A percentile compares a stretch with the other conserved stretches of the same genome.
These are phyloP conservation scores for Melanargia galathea DNA, from an alignment of 2,888 invertebrate species.

Conservation along the genomic window DNA sequence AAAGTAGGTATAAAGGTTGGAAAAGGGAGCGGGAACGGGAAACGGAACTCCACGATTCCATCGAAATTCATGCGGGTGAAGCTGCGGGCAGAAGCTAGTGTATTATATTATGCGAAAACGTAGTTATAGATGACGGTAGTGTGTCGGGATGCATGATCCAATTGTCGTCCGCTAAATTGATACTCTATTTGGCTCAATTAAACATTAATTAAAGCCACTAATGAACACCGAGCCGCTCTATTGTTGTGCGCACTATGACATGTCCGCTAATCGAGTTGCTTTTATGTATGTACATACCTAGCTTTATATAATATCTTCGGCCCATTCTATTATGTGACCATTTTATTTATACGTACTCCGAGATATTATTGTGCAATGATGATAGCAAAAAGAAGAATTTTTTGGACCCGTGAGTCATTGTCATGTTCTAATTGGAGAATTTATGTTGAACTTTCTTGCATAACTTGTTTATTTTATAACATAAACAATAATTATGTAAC, in stretches of 20 bases:
- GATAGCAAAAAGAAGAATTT: too few relatives aligned
- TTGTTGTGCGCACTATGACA: slow-evolving; percentile 47
- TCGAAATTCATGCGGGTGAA: too few relatives aligned
- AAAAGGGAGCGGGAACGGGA: too few relatives aligned
- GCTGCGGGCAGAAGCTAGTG: too few relatives aligned
- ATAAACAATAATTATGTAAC: too few relatives aligned
- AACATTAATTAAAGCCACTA: slow-evolving; percentile 78
- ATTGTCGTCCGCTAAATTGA: slow-evolving; percentile 77
- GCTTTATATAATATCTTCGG: slow-evolving; percentile 6
- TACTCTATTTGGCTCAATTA: slow-evolving; percentile 81
- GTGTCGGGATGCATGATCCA: slow-evolving; percentile 71
- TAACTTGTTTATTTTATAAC: too few relatives aligned
- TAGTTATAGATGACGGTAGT: slow-evolving; percentile 28
- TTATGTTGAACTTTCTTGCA: too few relatives aligned
- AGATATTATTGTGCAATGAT: too few relatives aligned
- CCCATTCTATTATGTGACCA: background rate
- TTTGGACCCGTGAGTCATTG: too few relatives aligned
- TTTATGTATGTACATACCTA: slow-evolving; percentile 29
- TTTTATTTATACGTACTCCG: background rate
- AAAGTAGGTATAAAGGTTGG: too few relatives aligned
- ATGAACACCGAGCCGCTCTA: slow-evolving; percentile 73
- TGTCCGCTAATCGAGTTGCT: slow-evolving; percentile 38
- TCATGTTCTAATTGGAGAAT: too few relatives aligned
- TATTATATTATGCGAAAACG: background rate
- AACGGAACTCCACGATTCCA: too few relatives aligned